A percentile compares a stretch with the other conserved stretches of the same genome.
Evolutionary conservation across 1,140 invertebrate species (phyloP).

Genomic region (Euglossa dilemma): DNA sequence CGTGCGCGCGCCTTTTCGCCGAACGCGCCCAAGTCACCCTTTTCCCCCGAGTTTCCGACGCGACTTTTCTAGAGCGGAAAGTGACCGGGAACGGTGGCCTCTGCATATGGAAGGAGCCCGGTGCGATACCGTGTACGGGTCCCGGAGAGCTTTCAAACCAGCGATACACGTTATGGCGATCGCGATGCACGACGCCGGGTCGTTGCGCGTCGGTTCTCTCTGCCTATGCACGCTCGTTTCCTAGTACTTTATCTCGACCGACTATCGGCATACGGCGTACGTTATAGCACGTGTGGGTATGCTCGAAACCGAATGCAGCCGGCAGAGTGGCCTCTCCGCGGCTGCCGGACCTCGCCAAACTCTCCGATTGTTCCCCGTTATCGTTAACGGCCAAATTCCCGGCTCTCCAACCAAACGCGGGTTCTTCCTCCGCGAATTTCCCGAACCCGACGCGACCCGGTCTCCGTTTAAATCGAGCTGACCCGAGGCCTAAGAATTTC

Average conservation of each 20-base stretch:
- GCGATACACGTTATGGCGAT: slow-evolving; percentile 46
- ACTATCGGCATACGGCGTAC: slow-evolving; percentile 61
- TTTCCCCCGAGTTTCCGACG: too few relatives aligned
- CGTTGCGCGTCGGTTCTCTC: slow-evolving; percentile 18
- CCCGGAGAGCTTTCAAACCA: slow-evolving; percentile 32
- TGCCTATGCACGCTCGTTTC: slow-evolving; percentile 63
- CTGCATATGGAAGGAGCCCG: slow-evolving; percentile 4
- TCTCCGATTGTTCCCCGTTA: not conserved
- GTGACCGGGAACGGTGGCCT: not conserved
- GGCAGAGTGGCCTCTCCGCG: not conserved
- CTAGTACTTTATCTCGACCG: slow-evolving; percentile 75
- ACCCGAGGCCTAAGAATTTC: too few relatives aligned
- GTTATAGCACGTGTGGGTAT: slow-evolving; percentile 44
- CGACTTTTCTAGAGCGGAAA: not conserved
- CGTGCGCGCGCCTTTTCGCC: too few relatives aligned
- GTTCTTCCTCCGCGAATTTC: too few relatives aligned
- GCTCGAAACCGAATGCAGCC: slow-evolving; percentile 38
- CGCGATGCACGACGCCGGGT: slow-evolving; percentile 46
- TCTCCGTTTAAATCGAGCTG: too few relatives aligned
- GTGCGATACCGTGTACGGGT: slow-evolving; percentile 26
- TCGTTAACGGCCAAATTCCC: slow-evolving; percentile 6
- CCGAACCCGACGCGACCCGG: too few relatives aligned
- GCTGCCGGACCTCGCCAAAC: slow-evolving; percentile 8
- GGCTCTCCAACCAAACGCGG: too few relatives aligned
- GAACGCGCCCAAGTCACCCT: too few relatives aligned